Percentiles rank a stretch among this genome's conserved stretches.
Evolutionary conservation across 2,888 invertebrate genomes (phyloP).

Genomic region (Lasioglossum vierecki): DNA sequence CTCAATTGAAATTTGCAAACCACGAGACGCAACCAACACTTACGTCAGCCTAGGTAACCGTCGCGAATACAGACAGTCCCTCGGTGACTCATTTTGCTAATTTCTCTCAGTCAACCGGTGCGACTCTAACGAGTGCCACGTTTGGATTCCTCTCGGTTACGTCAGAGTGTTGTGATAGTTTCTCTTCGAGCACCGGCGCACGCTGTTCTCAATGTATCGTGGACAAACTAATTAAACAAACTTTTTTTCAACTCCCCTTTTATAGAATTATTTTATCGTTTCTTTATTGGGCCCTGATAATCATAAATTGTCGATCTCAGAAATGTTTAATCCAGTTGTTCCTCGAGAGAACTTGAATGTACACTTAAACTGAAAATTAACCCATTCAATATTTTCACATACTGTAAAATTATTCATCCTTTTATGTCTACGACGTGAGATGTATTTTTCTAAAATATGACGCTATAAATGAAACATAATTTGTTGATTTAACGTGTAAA

Average conservation of each 20-base stretch:
- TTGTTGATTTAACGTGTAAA: no score
- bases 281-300: not conserved
- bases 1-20: not conserved
- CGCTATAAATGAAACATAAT: no score
- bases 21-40: not conserved
- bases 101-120: not conserved
- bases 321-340: not conserved
- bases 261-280: not conserved
- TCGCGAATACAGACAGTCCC: not conserved
- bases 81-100: conserved; percentile 40
- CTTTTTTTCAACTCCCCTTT: not conserved
- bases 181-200: not conserved
- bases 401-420: no score
- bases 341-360: not conserved
- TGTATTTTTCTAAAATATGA: no score
- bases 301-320: not conserved
- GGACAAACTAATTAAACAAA: not conserved
- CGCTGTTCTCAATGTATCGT: not conserved
- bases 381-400: no score
- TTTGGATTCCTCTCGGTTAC: conserved; percentile 15
- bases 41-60: conserved; percentile 36
- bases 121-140: conserved; percentile 26
- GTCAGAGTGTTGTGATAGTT: conserved; percentile 5
- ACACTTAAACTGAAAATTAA: no score
- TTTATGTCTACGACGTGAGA: no score